phyloP scores from a whole-genome alignment of 2,888 invertebrate genomes.

The Tillus elongatus region DNA sequence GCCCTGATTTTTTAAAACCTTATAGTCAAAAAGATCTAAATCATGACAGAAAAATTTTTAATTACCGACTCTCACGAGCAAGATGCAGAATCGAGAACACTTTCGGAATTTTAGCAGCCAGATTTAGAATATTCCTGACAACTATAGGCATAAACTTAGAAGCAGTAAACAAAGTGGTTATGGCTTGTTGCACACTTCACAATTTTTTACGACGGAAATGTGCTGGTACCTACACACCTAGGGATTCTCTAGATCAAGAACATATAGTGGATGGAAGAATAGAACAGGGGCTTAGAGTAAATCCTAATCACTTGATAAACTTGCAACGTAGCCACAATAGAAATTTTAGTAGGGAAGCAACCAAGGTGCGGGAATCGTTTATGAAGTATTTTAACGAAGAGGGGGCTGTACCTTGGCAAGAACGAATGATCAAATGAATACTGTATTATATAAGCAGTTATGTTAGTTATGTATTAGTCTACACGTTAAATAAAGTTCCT shows the following conservation, averaged over 20 bases:
- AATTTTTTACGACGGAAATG: constrained; percentile 15
- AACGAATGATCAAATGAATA: constrained; percentile 1
- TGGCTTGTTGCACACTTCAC: constrained; percentile 14
- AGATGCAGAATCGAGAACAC: constrained; percentile 14
- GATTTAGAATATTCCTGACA: constrained; percentile 16
- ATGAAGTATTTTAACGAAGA: constrained; percentile 2
- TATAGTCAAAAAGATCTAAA: constrained; percentile 11
- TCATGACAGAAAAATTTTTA: constrained; percentile 13
- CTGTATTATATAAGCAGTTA: no score
- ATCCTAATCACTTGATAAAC: not conserved
- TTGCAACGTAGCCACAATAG: constrained; percentile 3
- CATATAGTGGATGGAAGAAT: constrained; percentile 5
- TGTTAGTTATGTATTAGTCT: no score
- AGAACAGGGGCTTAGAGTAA: constrained; percentile 6
- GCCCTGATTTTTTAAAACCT: constrained; percentile 16
- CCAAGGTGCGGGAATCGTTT: not conserved
- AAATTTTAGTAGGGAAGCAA: not conserved
- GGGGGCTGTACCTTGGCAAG: constrained; percentile 4
- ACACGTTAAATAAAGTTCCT: no score
- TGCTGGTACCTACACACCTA: constrained; percentile 9
- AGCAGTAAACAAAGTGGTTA: constrained; percentile 13
- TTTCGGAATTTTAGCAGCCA: constrained; percentile 15
- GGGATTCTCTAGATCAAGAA: constrained; percentile 9
- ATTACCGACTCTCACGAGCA: constrained; percentile 13
- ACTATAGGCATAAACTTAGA: constrained; percentile 11